phyloP scores from a whole-genome alignment of 2,888 invertebrate species.

The Lochmaea crataegi region DNA sequence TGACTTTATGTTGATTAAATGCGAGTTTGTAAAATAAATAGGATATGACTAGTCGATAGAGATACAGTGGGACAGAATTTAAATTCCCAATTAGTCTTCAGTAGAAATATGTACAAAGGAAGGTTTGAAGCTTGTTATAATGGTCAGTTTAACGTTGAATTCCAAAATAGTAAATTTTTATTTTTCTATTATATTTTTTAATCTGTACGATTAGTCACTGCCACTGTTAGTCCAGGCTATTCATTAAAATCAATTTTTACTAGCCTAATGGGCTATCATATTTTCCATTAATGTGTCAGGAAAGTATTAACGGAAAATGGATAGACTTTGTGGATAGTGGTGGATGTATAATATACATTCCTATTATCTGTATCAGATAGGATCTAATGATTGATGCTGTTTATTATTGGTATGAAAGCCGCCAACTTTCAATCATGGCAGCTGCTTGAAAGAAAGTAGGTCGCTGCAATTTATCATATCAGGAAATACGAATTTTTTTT shows the following conservation, averaged over 20 bases:
- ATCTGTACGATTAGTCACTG: neutral
- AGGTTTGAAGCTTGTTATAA: no score
- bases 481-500: neutral
- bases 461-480: neutral
- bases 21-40: neutral
- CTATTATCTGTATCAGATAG: constrained; percentile 9
- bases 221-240: neutral
- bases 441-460: neutral
- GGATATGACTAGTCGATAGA: neutral
- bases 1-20: constrained; percentile 10
- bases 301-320: constrained; percentile 3
- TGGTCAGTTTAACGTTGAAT: no score
- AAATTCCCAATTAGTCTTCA: no score
- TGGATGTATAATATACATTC: neutral
- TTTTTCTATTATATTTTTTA: neutral
- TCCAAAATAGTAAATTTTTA: no score
- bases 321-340: neutral
- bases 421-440: constrained; percentile 12
- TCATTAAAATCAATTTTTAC: constrained; percentile 11
- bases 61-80: neutral
- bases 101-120: no score
- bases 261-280: constrained; percentile 2
- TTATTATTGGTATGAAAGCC: constrained; percentile 17
- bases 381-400: constrained; percentile 20
- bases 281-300: constrained; percentile 12